A percentile compares a stretch with the other conserved stretches of the same genome.
These are phyloP conservation scores for Drosophila varians DNA, from an alignment of 1,140 invertebrate species.

Conservation along the genomic window DNA sequence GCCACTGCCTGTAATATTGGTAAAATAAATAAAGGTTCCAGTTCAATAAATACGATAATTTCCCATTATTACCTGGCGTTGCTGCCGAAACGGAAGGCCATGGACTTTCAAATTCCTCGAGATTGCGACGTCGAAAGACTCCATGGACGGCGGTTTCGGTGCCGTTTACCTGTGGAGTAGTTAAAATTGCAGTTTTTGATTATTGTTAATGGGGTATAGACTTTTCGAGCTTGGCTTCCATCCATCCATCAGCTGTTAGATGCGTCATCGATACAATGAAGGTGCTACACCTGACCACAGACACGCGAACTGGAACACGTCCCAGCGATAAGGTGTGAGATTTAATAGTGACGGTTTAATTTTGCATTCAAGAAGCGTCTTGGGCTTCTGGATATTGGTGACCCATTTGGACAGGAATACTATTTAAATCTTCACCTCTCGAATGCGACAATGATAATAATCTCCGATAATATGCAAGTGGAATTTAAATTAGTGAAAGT, in stretches of 20 bases:
- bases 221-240: slow-evolving; percentile 12
- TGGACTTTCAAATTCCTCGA: slow-evolving; percentile 71
- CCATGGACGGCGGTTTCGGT: slow-evolving; percentile 73
- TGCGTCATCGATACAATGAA: slow-evolving; percentile 38
- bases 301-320: slow-evolving; percentile 24
- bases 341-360: neutral
- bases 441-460: neutral
- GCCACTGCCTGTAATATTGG: slow-evolving; percentile 31
- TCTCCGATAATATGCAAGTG: neutral
- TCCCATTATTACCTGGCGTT: slow-evolving; percentile 48
- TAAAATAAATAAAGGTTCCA: slow-evolving; percentile 2
- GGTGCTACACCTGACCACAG: slow-evolving; percentile 47
- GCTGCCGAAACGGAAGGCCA: slow-evolving; percentile 46
- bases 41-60: slow-evolving; percentile 9
- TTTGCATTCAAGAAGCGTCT: neutral
- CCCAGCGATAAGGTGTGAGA: slow-evolving; percentile 37
- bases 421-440: neutral
- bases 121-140: slow-evolving; percentile 73
- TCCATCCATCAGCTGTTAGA: slow-evolving; percentile 53
- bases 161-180: slow-evolving; percentile 61
- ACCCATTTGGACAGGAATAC: neutral
- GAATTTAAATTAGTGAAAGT: slow-evolving; percentile 37
- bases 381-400: neutral
- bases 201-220: slow-evolving; percentile 18
- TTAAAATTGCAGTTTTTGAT: slow-evolving; percentile 37